Evolutionary conservation across 2,888 invertebrate genomes (phyloP).

Genomic region (Xestia rhomboidea): DNA sequence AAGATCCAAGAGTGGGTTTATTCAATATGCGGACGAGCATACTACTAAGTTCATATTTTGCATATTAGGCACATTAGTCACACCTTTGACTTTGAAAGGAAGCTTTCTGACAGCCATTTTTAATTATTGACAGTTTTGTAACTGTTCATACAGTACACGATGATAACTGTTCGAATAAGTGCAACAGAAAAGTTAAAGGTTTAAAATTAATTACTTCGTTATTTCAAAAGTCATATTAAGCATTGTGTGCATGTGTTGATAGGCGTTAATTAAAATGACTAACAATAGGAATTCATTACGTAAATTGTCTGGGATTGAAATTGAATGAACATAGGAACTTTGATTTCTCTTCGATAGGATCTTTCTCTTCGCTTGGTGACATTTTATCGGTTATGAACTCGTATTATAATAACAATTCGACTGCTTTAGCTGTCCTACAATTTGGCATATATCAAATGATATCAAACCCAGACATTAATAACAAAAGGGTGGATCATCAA

Average conservation of each 20-base stretch:
- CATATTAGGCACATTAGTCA: conserved; percentile 68
- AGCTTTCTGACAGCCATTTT: conserved; percentile 54
- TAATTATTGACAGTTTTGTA: conserved; percentile 63
- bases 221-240: conserved; percentile 5
- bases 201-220: conserved; percentile 16
- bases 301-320: conserved; percentile 37
- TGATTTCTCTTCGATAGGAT: conserved; percentile 19
- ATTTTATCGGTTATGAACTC: background rate
- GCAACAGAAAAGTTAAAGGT: conserved; percentile 11
- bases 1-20: conserved; percentile 2
- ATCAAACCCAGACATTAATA: background rate
- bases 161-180: conserved; percentile 15
- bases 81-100: conserved; percentile 64
- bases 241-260: conserved; percentile 21
- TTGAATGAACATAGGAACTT: conserved; percentile 18
- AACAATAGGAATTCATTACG: conserved; percentile 30
- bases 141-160: conserved; percentile 26
- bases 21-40: conserved; percentile 25
- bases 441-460: conserved; percentile 8
- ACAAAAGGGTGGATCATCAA: conserved; percentile 5
- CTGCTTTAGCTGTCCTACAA: background rate
- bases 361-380: conserved; percentile 23
- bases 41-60: conserved; percentile 58
- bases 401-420: background rate
- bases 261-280: conserved; percentile 27